A percentile compares a stretch with the other conserved stretches of the same genome.
phyloP scores from a whole-genome alignment of 2,888 invertebrate genomes.

The Stomorhina lunata region DNA sequence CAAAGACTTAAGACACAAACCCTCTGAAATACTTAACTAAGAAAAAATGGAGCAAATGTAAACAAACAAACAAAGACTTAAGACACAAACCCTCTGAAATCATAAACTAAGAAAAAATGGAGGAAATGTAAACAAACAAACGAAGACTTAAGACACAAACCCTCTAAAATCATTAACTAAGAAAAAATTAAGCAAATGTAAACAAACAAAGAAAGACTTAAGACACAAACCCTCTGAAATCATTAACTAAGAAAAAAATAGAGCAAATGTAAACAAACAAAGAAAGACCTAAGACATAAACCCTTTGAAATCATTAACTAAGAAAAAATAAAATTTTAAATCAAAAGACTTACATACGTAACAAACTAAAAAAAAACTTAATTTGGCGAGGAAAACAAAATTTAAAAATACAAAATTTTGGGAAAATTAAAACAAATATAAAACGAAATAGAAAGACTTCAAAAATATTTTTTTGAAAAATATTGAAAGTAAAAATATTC shows the following conservation, averaged over 20 bases:
- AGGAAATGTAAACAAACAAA: constrained; percentile 3
- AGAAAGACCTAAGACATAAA: not conserved
- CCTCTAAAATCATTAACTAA: not conserved
- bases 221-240: not conserved
- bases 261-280: not conserved
- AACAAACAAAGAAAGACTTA: not conserved
- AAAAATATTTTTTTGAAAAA: not conserved
- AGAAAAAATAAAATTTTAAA: too few relatives aligned
- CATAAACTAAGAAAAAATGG: not conserved
- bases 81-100: constrained; percentile 1
- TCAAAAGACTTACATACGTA: too few relatives aligned
- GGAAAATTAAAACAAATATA: not conserved
- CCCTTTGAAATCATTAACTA: not conserved
- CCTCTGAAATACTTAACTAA: constrained; percentile 25
- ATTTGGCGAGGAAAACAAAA: too few relatives aligned
- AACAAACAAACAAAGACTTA: not conserved
- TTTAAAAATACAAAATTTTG: not conserved
- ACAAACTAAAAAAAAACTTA: too few relatives aligned
- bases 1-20: constrained; percentile 68
- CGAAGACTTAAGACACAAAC: constrained; percentile 27
- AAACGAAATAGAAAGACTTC: not conserved
- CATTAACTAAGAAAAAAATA: not conserved
- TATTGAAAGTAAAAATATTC: not conserved
- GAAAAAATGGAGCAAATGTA: not conserved
- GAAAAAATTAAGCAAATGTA: not conserved